Conservation (phyloP, 2,888 invertebrate genomes). For the Erannis defoliaria region DNA sequence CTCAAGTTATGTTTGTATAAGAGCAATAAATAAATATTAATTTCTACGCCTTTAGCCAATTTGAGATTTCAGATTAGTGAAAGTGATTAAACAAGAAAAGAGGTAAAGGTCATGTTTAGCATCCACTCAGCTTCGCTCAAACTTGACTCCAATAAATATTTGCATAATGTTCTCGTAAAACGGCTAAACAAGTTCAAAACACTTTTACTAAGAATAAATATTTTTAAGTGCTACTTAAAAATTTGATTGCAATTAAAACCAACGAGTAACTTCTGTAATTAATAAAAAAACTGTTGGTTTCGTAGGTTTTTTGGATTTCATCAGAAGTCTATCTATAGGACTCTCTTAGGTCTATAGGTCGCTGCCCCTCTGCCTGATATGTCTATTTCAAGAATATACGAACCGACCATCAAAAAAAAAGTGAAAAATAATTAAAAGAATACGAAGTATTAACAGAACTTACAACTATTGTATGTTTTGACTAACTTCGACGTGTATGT, state of each 20-base stretch:
- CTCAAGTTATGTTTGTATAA: background rate
- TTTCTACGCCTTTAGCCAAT: slow-evolving; percentile 15
- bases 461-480: no score
- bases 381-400: no score
- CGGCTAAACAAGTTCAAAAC: slow-evolving; percentile 1
- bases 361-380: no score
- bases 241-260: background rate
- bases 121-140: background rate
- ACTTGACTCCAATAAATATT: slow-evolving; percentile 10
- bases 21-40: slow-evolving; percentile 15
- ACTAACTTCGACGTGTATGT: no score
- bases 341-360: no score
- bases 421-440: no score
- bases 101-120: slow-evolving; percentile 15
- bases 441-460: no score
- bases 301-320: no score
- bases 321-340: no score
- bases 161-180: slow-evolving; percentile 1
- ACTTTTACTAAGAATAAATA: slow-evolving; percentile 8
- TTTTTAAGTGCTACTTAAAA: background rate
- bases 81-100: slow-evolving; percentile 15
- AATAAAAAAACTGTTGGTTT: no score
- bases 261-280: no score
- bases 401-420: no score
- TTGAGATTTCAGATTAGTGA: slow-evolving; percentile 11